These are phyloP conservation scores for Thunnus albacares DNA, from an alignment of 2,797 vertebrate species.

Conservation along the genomic window DNA sequence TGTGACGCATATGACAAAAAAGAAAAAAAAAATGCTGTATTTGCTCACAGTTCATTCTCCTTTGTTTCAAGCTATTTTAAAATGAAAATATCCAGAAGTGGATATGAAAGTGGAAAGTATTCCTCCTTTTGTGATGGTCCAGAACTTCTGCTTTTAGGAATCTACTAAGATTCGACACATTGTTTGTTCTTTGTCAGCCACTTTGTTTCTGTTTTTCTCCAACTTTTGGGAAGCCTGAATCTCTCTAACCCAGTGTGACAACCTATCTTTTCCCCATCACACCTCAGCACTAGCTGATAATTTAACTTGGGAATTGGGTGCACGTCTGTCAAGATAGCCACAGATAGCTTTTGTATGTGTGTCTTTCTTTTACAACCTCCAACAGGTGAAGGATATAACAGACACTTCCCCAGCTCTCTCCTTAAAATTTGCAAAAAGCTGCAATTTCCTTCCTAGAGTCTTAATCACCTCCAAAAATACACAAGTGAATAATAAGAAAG, in stretches of 20 bases:
- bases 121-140: neutral
- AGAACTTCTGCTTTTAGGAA: neutral
- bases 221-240: neutral
- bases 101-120: too few species aligned
- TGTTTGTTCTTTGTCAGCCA: neutral
- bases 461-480: neutral
- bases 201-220: neutral
- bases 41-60: constrained; percentile 11
- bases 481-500: neutral
- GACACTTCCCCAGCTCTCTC: constrained; percentile 13
- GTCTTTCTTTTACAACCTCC: constrained; percentile 11
- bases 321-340: constrained; percentile 22
- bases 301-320: constrained; percentile 18
- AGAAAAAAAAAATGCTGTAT: neutral
- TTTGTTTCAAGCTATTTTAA: constrained; percentile 13
- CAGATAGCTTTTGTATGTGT: constrained; percentile 20
- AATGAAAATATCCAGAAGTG: constrained; percentile 4
- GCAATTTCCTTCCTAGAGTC: neutral
- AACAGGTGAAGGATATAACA: constrained; percentile 10
- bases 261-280: neutral
- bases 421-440: neutral
- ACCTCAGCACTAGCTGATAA: neutral
- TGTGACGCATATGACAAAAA: constrained; percentile 32
- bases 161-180: neutral
- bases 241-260: neutral